These are phyloP conservation scores for Eristalis intricaria DNA, from an alignment of 2,888 invertebrate species.

Conservation along the genomic window DNA sequence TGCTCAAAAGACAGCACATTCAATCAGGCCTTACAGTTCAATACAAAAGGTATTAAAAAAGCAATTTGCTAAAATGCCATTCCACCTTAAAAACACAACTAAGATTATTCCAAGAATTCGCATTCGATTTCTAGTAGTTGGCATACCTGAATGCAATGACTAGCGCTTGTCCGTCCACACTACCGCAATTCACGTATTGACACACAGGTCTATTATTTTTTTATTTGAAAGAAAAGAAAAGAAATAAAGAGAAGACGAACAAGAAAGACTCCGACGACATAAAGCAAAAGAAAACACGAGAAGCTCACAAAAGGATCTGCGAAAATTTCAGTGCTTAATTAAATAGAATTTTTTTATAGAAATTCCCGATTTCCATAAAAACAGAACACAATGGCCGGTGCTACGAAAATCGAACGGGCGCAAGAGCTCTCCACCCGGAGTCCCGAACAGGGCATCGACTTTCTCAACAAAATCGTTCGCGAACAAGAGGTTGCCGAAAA, in stretches of 20 bases:
- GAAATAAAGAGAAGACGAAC: constrained; percentile 63
- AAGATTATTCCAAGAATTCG: background rate
- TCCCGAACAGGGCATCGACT: constrained; percentile 88
- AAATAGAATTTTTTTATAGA: constrained; percentile 36
- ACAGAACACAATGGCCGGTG: constrained; percentile 88
- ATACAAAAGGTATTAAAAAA: too few relatives aligned
- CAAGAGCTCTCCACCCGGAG: constrained; percentile 88
- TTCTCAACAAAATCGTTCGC: constrained; percentile 89
- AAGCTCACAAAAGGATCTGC: constrained; percentile 72
- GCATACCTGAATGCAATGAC: constrained; percentile 78
- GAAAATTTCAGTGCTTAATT: constrained; percentile 55
- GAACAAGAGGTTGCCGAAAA: constrained; percentile 89
- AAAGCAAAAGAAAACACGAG: constrained; percentile 71
- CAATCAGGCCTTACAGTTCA: too few relatives aligned
- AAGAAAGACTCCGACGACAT: constrained; percentile 74
- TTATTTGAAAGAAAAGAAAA: constrained; percentile 22
- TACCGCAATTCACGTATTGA: constrained; percentile 70
- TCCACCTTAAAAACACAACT: background rate
- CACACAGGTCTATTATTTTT: constrained; percentile 63
- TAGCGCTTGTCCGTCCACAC: constrained; percentile 76
- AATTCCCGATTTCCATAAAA: background rate
- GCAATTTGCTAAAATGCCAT: background rate
- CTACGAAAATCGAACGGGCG: constrained; percentile 93
- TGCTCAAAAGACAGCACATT: too few relatives aligned
- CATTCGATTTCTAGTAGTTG: constrained; percentile 56